Evolutionary conservation across 92 coral and sea anemone species (phyloP).

Genomic region (Phenganax marumi): DNA sequence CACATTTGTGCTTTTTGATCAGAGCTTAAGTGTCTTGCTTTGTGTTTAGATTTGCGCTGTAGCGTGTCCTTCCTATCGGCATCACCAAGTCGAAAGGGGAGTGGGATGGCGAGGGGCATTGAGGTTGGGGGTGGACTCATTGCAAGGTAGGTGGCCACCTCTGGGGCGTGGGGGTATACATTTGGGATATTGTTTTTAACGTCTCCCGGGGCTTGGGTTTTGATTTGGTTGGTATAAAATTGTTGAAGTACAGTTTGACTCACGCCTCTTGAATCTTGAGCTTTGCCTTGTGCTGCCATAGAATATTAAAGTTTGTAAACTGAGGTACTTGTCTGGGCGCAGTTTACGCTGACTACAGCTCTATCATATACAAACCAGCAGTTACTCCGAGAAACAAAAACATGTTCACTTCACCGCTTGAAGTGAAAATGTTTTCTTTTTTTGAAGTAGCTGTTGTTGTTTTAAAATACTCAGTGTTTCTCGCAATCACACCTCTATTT

Average conservation of each 20-base stretch:
- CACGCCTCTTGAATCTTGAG: constrained; percentile 23
- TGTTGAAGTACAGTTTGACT: background rate
- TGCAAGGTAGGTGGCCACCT: background rate
- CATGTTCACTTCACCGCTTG: no score
- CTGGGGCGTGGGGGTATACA: background rate
- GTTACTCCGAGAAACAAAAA: no score
- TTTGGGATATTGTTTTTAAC: constrained; percentile 9
- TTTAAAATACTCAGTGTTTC: no score
- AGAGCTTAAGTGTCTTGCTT: background rate
- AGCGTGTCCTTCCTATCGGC: background rate
- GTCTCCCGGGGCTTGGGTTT: background rate
- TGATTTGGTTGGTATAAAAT: background rate
- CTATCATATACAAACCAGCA: no score
- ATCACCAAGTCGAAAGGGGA: constrained; percentile 10
- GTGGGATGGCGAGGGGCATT: constrained; percentile 12
- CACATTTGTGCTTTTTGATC: constrained; percentile 50
- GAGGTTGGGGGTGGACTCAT: background rate
- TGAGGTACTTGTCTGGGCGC: background rate
- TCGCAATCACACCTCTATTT: no score
- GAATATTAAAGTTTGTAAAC: background rate
- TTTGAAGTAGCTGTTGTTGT: no score
- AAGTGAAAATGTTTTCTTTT: no score
- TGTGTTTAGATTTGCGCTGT: background rate
- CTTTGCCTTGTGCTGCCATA: constrained; percentile 18
- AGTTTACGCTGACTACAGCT: no score